These are phyloP conservation scores for Diarsia brunnea DNA, from an alignment of 2,888 invertebrate species.

Conservation along the genomic window DNA sequence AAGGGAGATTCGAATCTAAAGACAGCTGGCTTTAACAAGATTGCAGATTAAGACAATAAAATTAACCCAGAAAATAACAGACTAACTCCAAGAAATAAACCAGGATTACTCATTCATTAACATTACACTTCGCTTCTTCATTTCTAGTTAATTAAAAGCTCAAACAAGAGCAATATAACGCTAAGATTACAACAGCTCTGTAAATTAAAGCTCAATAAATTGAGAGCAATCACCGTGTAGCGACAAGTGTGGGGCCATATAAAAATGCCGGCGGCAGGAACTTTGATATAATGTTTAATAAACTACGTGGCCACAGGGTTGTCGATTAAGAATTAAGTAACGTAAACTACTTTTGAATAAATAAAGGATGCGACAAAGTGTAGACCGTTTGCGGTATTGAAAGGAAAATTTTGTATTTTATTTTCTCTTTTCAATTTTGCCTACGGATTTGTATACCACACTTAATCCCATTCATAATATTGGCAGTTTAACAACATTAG, in stretches of 20 bases:
- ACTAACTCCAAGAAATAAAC: conserved; percentile 5
- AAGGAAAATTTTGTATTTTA: not conserved
- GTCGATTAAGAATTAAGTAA: not conserved
- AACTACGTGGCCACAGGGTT: conserved; percentile 43
- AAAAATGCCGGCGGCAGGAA: conserved; percentile 39
- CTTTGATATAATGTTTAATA: conserved; percentile 44
- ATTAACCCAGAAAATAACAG: not conserved
- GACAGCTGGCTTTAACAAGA: not conserved
- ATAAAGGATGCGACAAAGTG: not conserved
- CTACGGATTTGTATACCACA: not conserved
- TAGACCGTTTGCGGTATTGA: not conserved
- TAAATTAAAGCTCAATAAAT: conserved; percentile 45
- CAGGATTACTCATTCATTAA: not conserved
- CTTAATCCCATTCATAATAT: not conserved
- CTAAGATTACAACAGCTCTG: conserved; percentile 25
- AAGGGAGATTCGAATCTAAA: not conserved
- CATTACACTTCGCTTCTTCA: conserved; percentile 21
- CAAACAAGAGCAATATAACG: conserved; percentile 31
- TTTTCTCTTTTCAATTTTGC: not conserved
- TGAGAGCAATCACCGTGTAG: conserved; percentile 43
- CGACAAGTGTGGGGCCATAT: conserved; percentile 48
- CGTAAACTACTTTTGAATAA: not conserved
- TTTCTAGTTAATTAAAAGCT: conserved; percentile 36
- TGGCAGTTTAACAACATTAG: not conserved
- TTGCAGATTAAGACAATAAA: not conserved